Percentiles rank a stretch among this genome's conserved stretches.
phyloP scores from a whole-genome alignment of 2,797 vertebrate genomes.

The Benthosema pterotum region DNA sequence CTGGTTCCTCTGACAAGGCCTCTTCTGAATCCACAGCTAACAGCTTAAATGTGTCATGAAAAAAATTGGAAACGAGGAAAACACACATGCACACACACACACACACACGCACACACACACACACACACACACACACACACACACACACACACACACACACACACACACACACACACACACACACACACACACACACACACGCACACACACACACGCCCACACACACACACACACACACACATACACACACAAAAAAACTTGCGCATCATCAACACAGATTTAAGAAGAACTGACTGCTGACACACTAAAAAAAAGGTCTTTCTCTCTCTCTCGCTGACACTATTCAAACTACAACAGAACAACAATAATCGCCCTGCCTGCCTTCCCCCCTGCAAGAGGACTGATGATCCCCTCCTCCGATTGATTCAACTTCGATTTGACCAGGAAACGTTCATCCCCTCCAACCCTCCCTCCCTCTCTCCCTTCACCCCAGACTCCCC shows the following conservation, averaged over 20 bases:
- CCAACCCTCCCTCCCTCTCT: too few species aligned
- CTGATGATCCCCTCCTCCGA: too few species aligned
- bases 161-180: too few species aligned
- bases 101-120: too few species aligned
- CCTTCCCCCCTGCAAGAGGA: conserved; percentile 50
- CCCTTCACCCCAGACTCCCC: neutral
- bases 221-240: too few species aligned
- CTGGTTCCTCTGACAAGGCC: conserved; percentile 96
- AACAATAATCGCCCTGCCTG: conserved; percentile 47
- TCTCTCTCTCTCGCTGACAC: conserved; percentile 66
- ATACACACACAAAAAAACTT: too few species aligned
- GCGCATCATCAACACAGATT: conserved; percentile 52
- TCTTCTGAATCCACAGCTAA: conserved; percentile 77
- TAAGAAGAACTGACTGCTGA: conserved; percentile 75
- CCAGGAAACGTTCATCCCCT: conserved; percentile 48
- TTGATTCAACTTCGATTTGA: conserved; percentile 54
- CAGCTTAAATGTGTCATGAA: conserved; percentile 69
- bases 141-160: too few species aligned
- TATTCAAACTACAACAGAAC: conserved; percentile 68
- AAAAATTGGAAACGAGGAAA: conserved; percentile 73
- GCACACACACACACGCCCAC: too few species aligned
- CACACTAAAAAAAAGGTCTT: conserved; percentile 74
- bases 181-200: too few species aligned
- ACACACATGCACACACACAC: too few species aligned
- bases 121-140: too few species aligned